Conservation (phyloP, 2,113 vertebrate species). For the Saguinus imperator region DNA sequence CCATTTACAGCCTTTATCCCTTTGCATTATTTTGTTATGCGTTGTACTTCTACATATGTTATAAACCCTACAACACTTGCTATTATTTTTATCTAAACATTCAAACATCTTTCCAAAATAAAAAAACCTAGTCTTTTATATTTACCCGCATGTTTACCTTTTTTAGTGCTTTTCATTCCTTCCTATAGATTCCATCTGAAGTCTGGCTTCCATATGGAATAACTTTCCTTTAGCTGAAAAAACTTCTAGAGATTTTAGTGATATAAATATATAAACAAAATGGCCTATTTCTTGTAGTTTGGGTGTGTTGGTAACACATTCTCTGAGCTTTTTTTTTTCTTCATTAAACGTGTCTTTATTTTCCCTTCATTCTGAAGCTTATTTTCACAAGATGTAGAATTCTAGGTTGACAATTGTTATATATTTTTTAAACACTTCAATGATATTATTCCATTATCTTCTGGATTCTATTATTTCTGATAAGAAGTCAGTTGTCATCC, state of each 20-base stretch:
- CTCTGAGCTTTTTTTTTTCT: neutral
- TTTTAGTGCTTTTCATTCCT: neutral
- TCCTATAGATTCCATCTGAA: neutral
- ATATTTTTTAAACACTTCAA: neutral
- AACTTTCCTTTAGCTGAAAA: neutral
- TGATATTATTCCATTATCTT: neutral
- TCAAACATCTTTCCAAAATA: neutral
- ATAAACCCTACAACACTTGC: neutral
- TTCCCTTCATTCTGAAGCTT: neutral
- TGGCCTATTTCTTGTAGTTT: neutral
- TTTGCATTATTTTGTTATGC: neutral
- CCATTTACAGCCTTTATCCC: neutral
- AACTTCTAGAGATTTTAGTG: neutral
- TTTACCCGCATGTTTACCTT: neutral
- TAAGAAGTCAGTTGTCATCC: neutral
- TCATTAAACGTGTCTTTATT: neutral
- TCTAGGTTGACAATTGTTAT: neutral
- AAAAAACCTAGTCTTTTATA: neutral
- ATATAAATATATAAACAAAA: neutral
- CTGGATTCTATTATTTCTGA: neutral
- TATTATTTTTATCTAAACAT: neutral
- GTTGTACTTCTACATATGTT: neutral
- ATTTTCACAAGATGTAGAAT: neutral
- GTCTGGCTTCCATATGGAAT: neutral
- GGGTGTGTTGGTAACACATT: neutral